Conservation (phyloP, 2,797 vertebrate species). For the Rhinatrema bivittatum region DNA sequence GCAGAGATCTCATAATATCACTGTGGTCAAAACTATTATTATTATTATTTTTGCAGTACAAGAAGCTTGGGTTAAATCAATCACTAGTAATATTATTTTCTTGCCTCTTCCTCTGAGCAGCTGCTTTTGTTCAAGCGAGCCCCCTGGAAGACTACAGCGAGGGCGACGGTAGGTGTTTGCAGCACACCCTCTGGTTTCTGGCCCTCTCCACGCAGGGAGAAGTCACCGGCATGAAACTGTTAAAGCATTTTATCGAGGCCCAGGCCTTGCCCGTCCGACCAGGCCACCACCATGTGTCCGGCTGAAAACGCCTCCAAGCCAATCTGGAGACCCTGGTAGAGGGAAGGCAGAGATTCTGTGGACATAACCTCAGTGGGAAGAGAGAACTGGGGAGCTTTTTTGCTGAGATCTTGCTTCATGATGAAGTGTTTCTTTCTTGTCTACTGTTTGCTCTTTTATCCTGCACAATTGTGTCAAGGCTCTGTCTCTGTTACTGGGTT, state of each 20-base stretch:
- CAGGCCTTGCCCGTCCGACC: background rate
- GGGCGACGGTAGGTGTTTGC: conserved; percentile 55
- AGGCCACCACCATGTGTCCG: conserved; percentile 3
- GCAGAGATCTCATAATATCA: no score
- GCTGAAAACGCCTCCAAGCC: background rate
- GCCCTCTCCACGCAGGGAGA: conserved; percentile 33
- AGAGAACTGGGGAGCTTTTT: no score
- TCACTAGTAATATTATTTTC: no score
- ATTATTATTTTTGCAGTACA: no score
- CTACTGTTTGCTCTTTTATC: no score
- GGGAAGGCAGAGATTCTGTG: background rate
- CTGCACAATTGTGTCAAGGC: no score
- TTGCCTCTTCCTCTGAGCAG: background rate
- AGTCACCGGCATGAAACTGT: conserved; percentile 18
- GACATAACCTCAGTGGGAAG: no score
- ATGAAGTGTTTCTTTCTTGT: background rate
- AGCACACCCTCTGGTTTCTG: conserved; percentile 54
- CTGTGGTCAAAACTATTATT: no score
- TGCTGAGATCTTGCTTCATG: background rate
- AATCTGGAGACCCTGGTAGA: conserved; percentile 42
- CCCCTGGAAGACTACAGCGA: conserved; percentile 23
- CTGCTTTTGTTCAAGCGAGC: background rate
- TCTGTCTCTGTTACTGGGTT: no score
- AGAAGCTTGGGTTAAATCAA: no score
- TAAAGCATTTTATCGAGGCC: conserved; percentile 28